A percentile compares a stretch with the other conserved stretches of the same genome.
Conservation (phyloP, 2,888 invertebrate species). For the Chorisops tibialis region DNA sequence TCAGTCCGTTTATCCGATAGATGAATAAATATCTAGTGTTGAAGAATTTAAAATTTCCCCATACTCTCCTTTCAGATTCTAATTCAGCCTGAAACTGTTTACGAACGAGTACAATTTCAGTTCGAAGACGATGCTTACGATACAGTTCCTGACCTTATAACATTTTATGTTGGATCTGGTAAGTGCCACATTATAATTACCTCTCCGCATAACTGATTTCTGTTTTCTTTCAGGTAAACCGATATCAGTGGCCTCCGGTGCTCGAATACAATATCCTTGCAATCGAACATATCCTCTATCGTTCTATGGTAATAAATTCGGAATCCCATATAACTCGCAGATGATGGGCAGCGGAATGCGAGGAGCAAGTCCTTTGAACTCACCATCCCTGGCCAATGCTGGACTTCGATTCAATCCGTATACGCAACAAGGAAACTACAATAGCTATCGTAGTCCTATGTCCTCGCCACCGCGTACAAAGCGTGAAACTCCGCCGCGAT, state of each 20-base stretch:
- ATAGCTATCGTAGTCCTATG: conserved; percentile 53
- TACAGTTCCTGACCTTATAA: conserved; percentile 88
- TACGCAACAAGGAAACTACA: conserved; percentile 39
- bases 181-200: conserved; percentile 47
- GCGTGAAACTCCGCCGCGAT: conserved; percentile 53
- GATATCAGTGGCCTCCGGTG: conserved; percentile 84
- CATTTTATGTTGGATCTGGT: conserved; percentile 87
- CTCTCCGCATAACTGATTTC: conserved; percentile 56
- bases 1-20: too few relatives aligned
- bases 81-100: conserved; percentile 85
- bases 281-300: conserved; percentile 77
- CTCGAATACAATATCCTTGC: conserved; percentile 80
- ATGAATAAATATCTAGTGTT: too few relatives aligned
- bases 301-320: conserved; percentile 64
- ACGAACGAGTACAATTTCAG: conserved; percentile 87
- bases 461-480: conserved; percentile 58
- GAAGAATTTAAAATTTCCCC: too few relatives aligned
- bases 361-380: conserved; percentile 50
- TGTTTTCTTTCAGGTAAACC: conserved; percentile 75
- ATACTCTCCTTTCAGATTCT: conserved; percentile 67
- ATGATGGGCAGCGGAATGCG: conserved; percentile 48
- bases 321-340: conserved; percentile 50
- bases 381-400: conserved; percentile 52
- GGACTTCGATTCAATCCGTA: conserved; percentile 46
- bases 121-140: conserved; percentile 93